phyloP scores from a whole-genome alignment of 2,888 invertebrate species.

The Corythucha ciliata region DNA sequence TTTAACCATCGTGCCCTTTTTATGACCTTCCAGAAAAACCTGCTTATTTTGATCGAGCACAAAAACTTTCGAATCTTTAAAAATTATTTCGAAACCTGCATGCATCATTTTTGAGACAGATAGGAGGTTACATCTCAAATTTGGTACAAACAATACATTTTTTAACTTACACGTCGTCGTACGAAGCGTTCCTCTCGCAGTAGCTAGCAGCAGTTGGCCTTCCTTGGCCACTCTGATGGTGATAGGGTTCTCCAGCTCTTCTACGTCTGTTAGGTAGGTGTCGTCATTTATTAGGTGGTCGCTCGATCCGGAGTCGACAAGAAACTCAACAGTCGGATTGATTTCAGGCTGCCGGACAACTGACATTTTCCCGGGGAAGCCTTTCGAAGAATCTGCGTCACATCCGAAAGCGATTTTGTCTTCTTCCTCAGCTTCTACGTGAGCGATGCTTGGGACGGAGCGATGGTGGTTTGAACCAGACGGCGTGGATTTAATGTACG shows the following conservation, averaged over 20 bases:
- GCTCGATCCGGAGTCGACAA: conserved; percentile 23
- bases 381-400: neutral
- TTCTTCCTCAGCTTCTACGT: conserved; percentile 10
- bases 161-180: conserved; percentile 15
- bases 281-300: conserved; percentile 23
- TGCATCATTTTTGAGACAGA: conserved; percentile 20
- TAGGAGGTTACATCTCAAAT: conserved; percentile 23
- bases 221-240: conserved; percentile 20
- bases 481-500: neutral
- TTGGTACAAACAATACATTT: conserved; percentile 25
- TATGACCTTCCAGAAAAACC: conserved; percentile 8
- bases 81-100: conserved; percentile 2
- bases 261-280: conserved; percentile 3
- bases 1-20: conserved; percentile 8
- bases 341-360: neutral
- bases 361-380: neutral
- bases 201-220: conserved; percentile 14
- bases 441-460: neutral
- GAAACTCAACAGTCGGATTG: conserved; percentile 5
- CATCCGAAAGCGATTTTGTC: conserved; percentile 14
- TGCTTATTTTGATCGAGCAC: neutral
- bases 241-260: conserved; percentile 11
- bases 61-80: conserved; percentile 1
- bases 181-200: conserved; percentile 17
- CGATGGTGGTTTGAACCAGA: neutral